A percentile compares a stretch with the other conserved stretches of the same genome.
Evolutionary conservation across 1,140 invertebrate species (phyloP).

Genomic region (Drosophila arizonae): DNA sequence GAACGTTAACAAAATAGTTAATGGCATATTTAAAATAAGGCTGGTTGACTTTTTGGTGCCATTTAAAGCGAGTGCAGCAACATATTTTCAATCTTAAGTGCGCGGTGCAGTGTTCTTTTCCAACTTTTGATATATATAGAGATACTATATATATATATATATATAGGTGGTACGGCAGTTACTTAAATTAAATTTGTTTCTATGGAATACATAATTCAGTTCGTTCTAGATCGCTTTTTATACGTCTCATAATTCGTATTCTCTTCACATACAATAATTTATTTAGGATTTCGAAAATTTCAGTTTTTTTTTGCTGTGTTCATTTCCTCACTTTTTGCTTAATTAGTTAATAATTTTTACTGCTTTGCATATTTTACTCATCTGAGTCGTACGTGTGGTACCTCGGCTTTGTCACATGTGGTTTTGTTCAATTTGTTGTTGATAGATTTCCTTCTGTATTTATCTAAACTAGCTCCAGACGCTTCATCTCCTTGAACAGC

Average conservation of each 20-base stretch:
- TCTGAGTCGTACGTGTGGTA: slow-evolving; percentile 58
- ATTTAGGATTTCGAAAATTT: slow-evolving; percentile 71
- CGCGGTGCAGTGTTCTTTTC: slow-evolving; percentile 35
- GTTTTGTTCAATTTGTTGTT: slow-evolving; percentile 48
- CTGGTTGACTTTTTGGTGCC: slow-evolving; percentile 30
- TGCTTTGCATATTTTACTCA: slow-evolving; percentile 33
- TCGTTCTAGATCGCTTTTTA: slow-evolving; percentile 6
- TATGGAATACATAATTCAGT: slow-evolving; percentile 57
- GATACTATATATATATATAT: background rate
- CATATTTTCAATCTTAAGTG: slow-evolving; percentile 52
- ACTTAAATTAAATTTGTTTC: slow-evolving; percentile 55
- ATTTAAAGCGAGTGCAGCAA: slow-evolving; percentile 50
- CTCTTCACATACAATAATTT: slow-evolving; percentile 68
- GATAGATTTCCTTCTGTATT: background rate
- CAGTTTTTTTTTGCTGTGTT: slow-evolving; percentile 17
- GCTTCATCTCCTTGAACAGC: slow-evolving; percentile 94
- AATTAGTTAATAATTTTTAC: slow-evolving; percentile 50
- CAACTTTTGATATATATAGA: slow-evolving; percentile 15
- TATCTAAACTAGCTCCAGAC: slow-evolving; percentile 83
- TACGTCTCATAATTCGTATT: slow-evolving; percentile 17
- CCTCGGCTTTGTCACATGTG: slow-evolving; percentile 39
- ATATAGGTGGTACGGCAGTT: slow-evolving; percentile 68
- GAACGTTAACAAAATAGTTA: slow-evolving; percentile 29
- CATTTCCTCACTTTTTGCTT: slow-evolving; percentile 49
- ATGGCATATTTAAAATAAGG: slow-evolving; percentile 46